Conservation (phyloP, 2,888 invertebrate species). For the Clostera curtula region DNA sequence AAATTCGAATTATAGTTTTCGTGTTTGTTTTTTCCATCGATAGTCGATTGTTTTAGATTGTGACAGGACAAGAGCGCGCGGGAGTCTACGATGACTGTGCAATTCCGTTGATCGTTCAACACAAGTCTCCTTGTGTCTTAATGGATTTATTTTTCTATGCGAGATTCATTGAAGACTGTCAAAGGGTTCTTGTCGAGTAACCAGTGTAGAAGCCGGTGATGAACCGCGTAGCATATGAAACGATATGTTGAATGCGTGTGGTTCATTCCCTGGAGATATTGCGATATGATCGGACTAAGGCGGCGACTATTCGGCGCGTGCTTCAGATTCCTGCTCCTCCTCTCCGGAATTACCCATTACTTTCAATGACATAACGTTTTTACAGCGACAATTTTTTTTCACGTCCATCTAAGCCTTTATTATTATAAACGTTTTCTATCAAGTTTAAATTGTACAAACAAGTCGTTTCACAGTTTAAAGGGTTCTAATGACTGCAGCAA, state of each 20-base stretch:
- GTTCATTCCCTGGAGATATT: conserved; percentile 53
- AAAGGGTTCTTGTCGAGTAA: conserved; percentile 24
- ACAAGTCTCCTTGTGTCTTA: conserved; percentile 19
- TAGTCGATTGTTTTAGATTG: conserved; percentile 61
- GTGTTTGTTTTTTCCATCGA: conserved; percentile 47
- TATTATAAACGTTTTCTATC: conserved; percentile 62
- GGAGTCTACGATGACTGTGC: conserved; percentile 62
- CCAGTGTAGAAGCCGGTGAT: conserved; percentile 33
- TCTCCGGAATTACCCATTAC: conserved; percentile 65
- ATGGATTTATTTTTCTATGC: conserved; percentile 26
- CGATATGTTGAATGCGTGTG: conserved; percentile 29
- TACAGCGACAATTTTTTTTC: conserved; percentile 43
- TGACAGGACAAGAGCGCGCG: conserved; percentile 45
- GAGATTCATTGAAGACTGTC: conserved; percentile 36
- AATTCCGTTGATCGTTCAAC: conserved; percentile 38
- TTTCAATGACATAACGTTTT: conserved; percentile 64
- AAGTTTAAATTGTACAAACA: conserved; percentile 55
- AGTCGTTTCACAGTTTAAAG: conserved; percentile 35
- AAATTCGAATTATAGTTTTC: conserved; percentile 58
- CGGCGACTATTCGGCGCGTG: conserved; percentile 64
- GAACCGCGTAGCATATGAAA: conserved; percentile 26
- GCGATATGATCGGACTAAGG: conserved; percentile 55
- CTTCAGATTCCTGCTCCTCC: conserved; percentile 55
- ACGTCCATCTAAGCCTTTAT: conserved; percentile 54
- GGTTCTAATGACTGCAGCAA: conserved; percentile 37